Evolutionary conservation across 2,888 invertebrate species (phyloP).

Genomic region (Schizaphis graminum): DNA sequence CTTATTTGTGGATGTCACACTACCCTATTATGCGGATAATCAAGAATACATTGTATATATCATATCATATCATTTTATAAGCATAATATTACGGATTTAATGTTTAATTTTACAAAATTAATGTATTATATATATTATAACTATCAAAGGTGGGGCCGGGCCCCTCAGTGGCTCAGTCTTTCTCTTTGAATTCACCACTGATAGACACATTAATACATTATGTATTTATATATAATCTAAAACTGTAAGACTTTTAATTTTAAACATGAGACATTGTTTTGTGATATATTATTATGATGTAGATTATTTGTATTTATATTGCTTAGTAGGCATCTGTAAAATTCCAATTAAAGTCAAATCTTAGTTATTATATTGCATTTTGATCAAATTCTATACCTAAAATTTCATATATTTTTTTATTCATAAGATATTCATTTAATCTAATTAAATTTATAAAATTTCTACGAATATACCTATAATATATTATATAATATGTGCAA

Average conservation of each 20-base stretch:
- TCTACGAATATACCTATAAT: neutral
- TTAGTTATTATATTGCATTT: neutral
- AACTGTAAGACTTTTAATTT: neutral
- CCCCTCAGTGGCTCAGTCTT: too few species aligned
- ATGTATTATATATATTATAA: too few species aligned
- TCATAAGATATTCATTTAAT: neutral
- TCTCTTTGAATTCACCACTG: too few species aligned
- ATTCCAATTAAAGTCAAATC: neutral
- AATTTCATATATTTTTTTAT: neutral
- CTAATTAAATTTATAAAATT: neutral
- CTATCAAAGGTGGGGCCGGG: too few species aligned
- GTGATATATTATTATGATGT: neutral
- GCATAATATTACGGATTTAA: too few species aligned
- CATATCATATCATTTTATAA: too few species aligned
- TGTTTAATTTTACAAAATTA: too few species aligned
- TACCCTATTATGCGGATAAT: too few species aligned
- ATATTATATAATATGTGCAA: too few species aligned
- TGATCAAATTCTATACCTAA: neutral
- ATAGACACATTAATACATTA: too few species aligned
- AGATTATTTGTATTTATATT: neutral
- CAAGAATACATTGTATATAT: too few species aligned
- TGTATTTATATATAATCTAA: neutral
- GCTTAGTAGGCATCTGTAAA: neutral
- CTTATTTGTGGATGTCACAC: too few species aligned
- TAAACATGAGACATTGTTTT: neutral